phyloP scores from a whole-genome alignment of 2,888 invertebrate species.

The Barypeithes pellucidus region DNA sequence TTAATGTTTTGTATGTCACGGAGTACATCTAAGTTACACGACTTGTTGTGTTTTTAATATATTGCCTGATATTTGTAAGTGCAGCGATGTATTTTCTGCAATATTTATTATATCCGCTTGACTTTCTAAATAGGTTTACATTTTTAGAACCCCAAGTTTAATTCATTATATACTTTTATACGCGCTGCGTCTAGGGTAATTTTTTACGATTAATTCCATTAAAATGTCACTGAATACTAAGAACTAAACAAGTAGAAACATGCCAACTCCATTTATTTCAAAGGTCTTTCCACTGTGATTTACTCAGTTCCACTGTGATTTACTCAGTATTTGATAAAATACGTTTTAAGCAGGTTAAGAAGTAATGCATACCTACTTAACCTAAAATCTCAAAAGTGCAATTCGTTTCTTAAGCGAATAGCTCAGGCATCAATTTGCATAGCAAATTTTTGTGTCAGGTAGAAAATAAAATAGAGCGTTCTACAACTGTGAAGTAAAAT shows the following conservation, averaged over 20 bases:
- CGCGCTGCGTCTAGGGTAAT: conserved; percentile 23
- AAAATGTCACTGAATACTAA: conserved; percentile 45
- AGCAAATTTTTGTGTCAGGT: conserved; percentile 49
- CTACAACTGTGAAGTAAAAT: conserved; percentile 48
- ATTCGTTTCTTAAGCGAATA: conserved; percentile 48
- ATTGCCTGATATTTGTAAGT: conserved; percentile 7
- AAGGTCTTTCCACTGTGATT: conserved; percentile 32
- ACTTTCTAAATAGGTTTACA: conserved; percentile 40
- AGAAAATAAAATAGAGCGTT: conserved; percentile 49
- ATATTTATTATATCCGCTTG: conserved; percentile 34
- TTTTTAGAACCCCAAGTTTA: conserved; percentile 26
- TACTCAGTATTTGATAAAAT: conserved; percentile 48
- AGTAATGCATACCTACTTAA: conserved; percentile 50
- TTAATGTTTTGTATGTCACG: too few species aligned
- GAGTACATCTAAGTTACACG: too few species aligned
- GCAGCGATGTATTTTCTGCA: not conserved
- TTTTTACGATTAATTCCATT: conserved; percentile 45
- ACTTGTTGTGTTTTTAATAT: not conserved
- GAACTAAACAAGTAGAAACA: conserved; percentile 50
- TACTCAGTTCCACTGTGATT: conserved; percentile 31
- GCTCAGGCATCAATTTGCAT: conserved; percentile 47
- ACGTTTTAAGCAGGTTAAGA: conserved; percentile 47
- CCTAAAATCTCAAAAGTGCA: conserved; percentile 51
- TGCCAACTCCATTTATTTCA: conserved; percentile 49
- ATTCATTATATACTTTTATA: conserved; percentile 39